These are phyloP conservation scores for Nyctalus aviator DNA, from an alignment of 2,797 vertebrate species.

Conservation along the genomic window DNA sequence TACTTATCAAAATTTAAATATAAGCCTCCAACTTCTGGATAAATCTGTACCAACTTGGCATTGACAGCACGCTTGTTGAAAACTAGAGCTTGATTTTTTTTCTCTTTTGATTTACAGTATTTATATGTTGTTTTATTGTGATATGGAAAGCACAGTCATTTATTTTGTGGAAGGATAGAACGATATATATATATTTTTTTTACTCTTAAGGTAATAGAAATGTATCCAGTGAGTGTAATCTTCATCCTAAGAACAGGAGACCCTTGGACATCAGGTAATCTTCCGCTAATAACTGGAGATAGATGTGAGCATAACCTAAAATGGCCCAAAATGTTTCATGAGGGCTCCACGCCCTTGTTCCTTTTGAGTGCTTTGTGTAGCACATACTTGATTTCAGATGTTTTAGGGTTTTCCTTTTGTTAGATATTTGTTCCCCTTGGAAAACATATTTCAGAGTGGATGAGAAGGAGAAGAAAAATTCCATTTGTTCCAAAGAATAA, in stretches of 20 bases:
- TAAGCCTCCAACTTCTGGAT: not conserved
- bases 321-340: not conserved
- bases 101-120: not conserved
- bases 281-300: not conserved
- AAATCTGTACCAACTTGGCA: not conserved
- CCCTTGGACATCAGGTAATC: not conserved
- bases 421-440: not conserved
- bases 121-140: not conserved
- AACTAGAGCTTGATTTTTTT: not conserved
- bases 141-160: not conserved
- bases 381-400: conserved; percentile 31
- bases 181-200: not conserved
- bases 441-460: conserved; percentile 25
- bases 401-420: conserved; percentile 7
- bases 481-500: conserved; percentile 52
- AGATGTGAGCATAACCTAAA: not conserved
- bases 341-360: not conserved
- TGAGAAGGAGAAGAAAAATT: not conserved
- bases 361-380: conserved; percentile 2
- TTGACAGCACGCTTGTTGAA: not conserved
- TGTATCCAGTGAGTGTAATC: not conserved
- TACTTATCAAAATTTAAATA: not conserved
- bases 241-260: conserved; percentile 19
- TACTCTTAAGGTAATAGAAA: not conserved
- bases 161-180: conserved; percentile 14